Conservation (phyloP, 2,888 invertebrate species). For the Drosophila borborema region DNA sequence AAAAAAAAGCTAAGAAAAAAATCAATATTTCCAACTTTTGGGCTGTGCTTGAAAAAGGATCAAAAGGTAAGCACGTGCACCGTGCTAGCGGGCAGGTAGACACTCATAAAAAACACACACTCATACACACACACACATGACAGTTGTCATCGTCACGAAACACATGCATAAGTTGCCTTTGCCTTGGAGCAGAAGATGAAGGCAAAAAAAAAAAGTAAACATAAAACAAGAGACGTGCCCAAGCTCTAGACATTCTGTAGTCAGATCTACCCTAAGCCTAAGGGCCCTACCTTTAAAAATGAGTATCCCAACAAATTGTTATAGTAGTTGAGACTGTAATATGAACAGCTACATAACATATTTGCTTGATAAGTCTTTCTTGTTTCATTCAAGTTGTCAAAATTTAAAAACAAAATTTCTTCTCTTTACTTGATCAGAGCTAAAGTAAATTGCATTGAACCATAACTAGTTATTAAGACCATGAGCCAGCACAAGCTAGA, state of each 20-base stretch:
- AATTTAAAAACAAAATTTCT: too few relatives aligned
- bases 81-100: slow-evolving; percentile 44
- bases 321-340: background rate
- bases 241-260: background rate
- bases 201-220: background rate
- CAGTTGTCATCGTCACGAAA: slow-evolving; percentile 38
- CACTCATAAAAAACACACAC: slow-evolving; percentile 9
- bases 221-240: background rate
- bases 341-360: background rate
- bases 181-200: slow-evolving; percentile 23
- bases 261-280: background rate
- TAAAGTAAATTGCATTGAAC: too few relatives aligned
- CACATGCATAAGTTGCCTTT: slow-evolving; percentile 46
- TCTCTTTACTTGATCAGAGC: too few relatives aligned
- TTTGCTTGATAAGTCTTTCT: background rate
- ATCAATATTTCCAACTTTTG: slow-evolving; percentile 64
- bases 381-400: background rate
- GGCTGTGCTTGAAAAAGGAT: slow-evolving; percentile 63
- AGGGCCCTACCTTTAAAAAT: slow-evolving; percentile 1
- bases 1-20: slow-evolving; percentile 61
- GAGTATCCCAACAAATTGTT: background rate
- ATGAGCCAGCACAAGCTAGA: too few relatives aligned
- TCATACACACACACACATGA: slow-evolving; percentile 6
- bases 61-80: slow-evolving; percentile 70
- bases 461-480: too few relatives aligned